These are phyloP conservation scores for Linyphia triangularis DNA, from an alignment of 2,888 invertebrate species.

Conservation along the genomic window DNA sequence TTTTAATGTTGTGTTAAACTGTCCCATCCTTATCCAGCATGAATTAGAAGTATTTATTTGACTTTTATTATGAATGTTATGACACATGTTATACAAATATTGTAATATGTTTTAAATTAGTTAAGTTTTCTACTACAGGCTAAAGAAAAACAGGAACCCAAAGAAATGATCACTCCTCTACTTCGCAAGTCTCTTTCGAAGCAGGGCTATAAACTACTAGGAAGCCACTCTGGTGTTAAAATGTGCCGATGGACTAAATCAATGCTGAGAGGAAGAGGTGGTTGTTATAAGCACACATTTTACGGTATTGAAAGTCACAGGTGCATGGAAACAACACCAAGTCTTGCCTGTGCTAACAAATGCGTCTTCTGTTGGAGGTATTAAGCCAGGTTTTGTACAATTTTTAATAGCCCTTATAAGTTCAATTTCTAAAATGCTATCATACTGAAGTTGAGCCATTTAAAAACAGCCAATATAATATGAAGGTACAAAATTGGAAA, in stretches of 20 bases:
- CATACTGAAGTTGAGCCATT: too few relatives aligned
- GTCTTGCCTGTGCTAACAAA: conserved; percentile 84
- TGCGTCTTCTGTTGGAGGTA: conserved; percentile 84
- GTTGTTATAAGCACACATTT: conserved; percentile 84
- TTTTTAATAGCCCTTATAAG: too few relatives aligned
- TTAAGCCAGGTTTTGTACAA: neutral
- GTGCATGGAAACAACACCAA: conserved; percentile 84
- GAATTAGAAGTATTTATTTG: too few relatives aligned
- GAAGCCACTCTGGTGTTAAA: conserved; percentile 83
- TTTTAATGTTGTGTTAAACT: too few relatives aligned
- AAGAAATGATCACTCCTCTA: conserved; percentile 83
- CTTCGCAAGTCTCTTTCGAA: conserved; percentile 82
- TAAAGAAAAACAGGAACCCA: conserved; percentile 76
- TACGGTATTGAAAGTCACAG: conserved; percentile 84
- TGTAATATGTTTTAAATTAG: too few relatives aligned
- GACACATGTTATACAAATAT: too few relatives aligned
- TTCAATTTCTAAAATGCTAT: neutral
- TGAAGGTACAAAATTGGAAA: too few relatives aligned
- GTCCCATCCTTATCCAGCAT: too few relatives aligned
- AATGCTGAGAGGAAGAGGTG: conserved; percentile 82
- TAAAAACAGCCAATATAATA: too few relatives aligned
- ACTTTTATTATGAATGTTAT: too few relatives aligned
- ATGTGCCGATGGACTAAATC: conserved; percentile 84
- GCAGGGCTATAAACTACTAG: conserved; percentile 83
- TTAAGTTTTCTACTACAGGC: neutral